phyloP scores from a whole-genome alignment of 1,140 invertebrate species.

The Temnothorax nylanderi region DNA sequence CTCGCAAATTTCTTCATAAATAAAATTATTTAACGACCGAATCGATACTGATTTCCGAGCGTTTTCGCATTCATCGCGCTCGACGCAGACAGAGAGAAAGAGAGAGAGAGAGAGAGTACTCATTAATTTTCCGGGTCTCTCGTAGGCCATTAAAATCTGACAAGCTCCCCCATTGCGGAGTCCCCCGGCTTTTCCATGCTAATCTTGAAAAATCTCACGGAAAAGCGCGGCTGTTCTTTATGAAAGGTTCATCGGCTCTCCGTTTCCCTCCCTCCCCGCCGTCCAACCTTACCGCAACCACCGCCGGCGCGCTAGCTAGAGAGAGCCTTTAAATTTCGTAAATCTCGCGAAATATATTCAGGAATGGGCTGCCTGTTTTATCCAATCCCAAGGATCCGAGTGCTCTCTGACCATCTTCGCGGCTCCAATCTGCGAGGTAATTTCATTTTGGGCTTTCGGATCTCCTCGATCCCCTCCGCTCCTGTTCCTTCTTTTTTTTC shows the following conservation, averaged over 20 bases:
- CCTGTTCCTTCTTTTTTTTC: neutral
- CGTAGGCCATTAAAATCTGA: slow-evolving; percentile 54
- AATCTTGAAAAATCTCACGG: slow-evolving; percentile 58
- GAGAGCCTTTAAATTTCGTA: slow-evolving; percentile 61
- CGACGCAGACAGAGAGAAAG: neutral
- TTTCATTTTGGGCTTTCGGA: slow-evolving; percentile 61
- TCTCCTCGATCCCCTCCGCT: too few species aligned
- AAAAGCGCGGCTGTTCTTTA: slow-evolving; percentile 48
- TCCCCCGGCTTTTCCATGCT: slow-evolving; percentile 51
- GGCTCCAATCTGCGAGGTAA: slow-evolving; percentile 57
- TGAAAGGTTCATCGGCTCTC: slow-evolving; percentile 47
- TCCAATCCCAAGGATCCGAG: slow-evolving; percentile 57
- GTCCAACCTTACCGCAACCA: neutral
- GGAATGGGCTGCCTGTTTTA: slow-evolving; percentile 51
- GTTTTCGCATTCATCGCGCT: neutral
- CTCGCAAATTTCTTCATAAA: neutral
- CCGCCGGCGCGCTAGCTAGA: neutral
- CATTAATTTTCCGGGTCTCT: slow-evolving; percentile 39
- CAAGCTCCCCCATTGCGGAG: slow-evolving; percentile 48
- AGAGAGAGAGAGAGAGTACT: neutral
- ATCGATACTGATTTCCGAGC: neutral
- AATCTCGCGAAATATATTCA: slow-evolving; percentile 69
- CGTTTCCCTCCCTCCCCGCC: neutral
- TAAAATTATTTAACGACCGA: neutral
- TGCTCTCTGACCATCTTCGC: slow-evolving; percentile 57